These are phyloP conservation scores for Pseudomugil tenellus DNA, from an alignment of 2,797 vertebrate genomes.

Conservation along the genomic window DNA sequence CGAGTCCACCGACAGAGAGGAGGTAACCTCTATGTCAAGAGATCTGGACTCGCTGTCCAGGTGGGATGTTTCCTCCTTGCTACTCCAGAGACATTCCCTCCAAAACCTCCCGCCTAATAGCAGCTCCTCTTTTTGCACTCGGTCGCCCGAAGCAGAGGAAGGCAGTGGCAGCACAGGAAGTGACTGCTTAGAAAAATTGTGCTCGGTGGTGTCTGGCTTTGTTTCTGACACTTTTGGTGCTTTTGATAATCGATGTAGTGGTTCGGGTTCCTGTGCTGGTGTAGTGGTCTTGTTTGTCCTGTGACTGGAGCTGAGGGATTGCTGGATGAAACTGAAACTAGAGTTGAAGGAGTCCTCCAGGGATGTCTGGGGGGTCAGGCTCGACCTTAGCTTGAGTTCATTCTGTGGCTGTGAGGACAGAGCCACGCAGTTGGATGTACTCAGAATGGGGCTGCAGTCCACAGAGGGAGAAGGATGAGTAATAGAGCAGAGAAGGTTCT, in stretches of 20 bases:
- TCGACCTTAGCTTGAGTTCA: constrained; percentile 36
- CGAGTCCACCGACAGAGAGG: constrained; percentile 82
- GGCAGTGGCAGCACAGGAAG: constrained; percentile 27
- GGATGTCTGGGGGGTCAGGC: constrained; percentile 2
- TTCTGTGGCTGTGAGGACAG: constrained; percentile 11
- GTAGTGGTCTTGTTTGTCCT: constrained; percentile 21
- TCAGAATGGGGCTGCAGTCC: constrained; percentile 15
- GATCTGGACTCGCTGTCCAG: constrained; percentile 67
- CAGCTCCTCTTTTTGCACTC: constrained; percentile 43
- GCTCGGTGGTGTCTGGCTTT: constrained; percentile 29
- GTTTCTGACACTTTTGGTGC: constrained; percentile 18
- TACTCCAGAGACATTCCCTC: constrained; percentile 57
- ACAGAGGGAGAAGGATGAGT: constrained; percentile 17
- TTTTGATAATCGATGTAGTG: constrained; percentile 19
- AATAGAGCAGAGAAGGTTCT: constrained; percentile 16
- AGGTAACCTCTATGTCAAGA: constrained; percentile 76
- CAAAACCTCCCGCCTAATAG: constrained; percentile 54
- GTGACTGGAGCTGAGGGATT: constrained; percentile 78
- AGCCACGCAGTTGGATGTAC: constrained; percentile 11
- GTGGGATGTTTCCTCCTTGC: constrained; percentile 30
- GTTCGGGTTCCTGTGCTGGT: constrained; percentile 17
- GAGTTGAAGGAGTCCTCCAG: constrained; percentile 81
- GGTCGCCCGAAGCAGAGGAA: constrained; percentile 6
- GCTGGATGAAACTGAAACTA: constrained; percentile 91
- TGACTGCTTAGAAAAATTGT: constrained; percentile 27